Conservation (phyloP, 2,888 invertebrate species). For the Pristionchus exspectatus region DNA sequence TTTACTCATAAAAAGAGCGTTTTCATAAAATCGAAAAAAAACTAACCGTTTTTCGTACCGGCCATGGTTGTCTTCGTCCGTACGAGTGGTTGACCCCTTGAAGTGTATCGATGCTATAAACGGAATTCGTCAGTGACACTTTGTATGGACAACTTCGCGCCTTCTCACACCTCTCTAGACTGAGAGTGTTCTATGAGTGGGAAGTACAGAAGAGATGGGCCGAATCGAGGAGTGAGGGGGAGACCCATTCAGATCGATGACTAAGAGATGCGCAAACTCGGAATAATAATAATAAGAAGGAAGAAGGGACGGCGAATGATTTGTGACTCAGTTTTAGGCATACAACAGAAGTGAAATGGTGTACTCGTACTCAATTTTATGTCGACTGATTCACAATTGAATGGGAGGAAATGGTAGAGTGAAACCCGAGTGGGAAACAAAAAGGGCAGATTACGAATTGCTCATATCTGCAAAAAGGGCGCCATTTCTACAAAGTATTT, state of each 20-base stretch:
- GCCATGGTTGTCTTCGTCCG: background rate
- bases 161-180: background rate
- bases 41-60: background rate
- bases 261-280: slow-evolving; percentile 33
- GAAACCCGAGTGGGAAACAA: slow-evolving; percentile 23
- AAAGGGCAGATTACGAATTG: slow-evolving; percentile 35
- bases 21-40: background rate
- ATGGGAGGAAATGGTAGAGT: background rate
- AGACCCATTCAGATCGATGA: slow-evolving; percentile 30
- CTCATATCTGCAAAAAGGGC: slow-evolving; percentile 41
- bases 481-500: background rate
- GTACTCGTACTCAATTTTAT: background rate
- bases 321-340: slow-evolving; percentile 5
- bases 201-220: background rate
- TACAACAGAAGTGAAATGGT: background rate
- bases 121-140: slow-evolving; percentile 5
- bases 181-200: background rate
- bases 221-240: background rate
- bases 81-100: background rate
- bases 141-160: slow-evolving; percentile 2
- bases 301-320: background rate
- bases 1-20: background rate
- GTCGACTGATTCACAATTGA: background rate
- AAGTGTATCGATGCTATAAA: slow-evolving; percentile 32
- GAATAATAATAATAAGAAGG: slow-evolving; percentile 43